phyloP scores from a whole-genome alignment of 2,888 invertebrate genomes.

The Xestobium rufovillosum region DNA sequence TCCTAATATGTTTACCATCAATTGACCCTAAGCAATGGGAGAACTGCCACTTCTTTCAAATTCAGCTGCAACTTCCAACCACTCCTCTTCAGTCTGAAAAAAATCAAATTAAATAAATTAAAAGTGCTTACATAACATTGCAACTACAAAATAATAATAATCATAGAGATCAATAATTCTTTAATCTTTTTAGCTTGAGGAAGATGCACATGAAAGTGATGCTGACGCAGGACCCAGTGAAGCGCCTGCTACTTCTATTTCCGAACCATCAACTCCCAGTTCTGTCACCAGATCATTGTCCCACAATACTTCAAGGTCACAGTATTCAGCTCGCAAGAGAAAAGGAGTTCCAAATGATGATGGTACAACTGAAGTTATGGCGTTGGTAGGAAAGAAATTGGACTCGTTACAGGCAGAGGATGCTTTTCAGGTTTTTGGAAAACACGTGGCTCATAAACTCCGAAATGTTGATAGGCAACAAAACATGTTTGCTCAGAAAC shows the following conservation, averaged over 20 bases:
- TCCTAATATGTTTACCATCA: conserved; percentile 24
- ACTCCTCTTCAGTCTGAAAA: conserved; percentile 18
- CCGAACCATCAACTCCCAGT: conserved; percentile 15
- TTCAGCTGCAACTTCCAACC: conserved; percentile 17
- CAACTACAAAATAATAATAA: conserved; percentile 12
- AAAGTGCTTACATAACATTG: conserved; percentile 9
- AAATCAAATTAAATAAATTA: conserved; percentile 15
- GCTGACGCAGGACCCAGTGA: conserved; percentile 15
- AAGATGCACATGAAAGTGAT: conserved; percentile 14
- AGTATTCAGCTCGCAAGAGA: conserved; percentile 15
- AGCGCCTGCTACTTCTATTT: conserved; percentile 15
- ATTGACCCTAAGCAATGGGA: conserved; percentile 23
- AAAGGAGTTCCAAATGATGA: conserved; percentile 19
- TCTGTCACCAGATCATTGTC: conserved; percentile 11
- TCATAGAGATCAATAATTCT: conserved; percentile 14
- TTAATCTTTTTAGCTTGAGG: conserved; percentile 15
- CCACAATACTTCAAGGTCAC: conserved; percentile 12
- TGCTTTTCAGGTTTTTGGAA: conserved; percentile 21
- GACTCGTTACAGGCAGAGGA: conserved; percentile 21
- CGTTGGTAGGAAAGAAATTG: conserved; percentile 18
- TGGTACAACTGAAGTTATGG: conserved; percentile 22
- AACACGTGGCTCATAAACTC: conserved; percentile 22
- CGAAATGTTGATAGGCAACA: conserved; percentile 18
- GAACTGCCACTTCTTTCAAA: conserved; percentile 23
- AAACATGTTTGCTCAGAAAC: conserved; percentile 17